Percentiles rank a stretch among this genome's conserved stretches.
These are phyloP conservation scores for Gymnobelideus leadbeateri DNA, from an alignment of 2,113 vertebrate genomes.

Conservation along the genomic window DNA sequence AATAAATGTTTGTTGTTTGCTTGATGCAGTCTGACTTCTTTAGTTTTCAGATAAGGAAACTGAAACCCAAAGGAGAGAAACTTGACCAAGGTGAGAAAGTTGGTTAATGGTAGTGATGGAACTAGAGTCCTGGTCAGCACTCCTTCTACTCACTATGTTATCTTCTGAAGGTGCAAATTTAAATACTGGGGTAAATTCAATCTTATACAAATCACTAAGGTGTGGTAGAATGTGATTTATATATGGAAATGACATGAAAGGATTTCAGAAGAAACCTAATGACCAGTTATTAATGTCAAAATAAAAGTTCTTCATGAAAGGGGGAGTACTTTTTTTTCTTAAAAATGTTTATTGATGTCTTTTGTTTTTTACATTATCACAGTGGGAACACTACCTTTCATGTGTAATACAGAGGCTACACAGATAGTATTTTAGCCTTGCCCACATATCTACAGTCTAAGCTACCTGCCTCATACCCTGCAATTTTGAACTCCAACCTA, in stretches of 20 bases:
- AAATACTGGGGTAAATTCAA: not conserved
- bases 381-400: not conserved
- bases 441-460: constrained; percentile 12
- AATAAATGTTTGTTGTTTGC: not conserved
- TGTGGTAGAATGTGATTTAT: not conserved
- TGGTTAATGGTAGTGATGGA: not conserved
- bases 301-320: constrained; percentile 22
- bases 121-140: not conserved
- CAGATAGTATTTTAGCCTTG: constrained; percentile 10
- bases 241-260: not conserved
- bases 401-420: not conserved
- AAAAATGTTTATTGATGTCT: not conserved
- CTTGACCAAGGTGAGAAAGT: not conserved
- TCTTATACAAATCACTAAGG: not conserved
- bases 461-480: not conserved
- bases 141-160: not conserved
- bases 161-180: not conserved
- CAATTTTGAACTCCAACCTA: constrained; percentile 14
- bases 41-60: not conserved
- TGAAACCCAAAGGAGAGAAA: not conserved
- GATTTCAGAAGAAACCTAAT: not conserved
- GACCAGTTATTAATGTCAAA: constrained; percentile 10
- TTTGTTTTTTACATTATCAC: not conserved
- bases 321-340: not conserved
- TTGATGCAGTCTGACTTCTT: not conserved